Evolutionary conservation across 2,888 invertebrate genomes (phyloP), one percentile per base, ranked within the genome.

Genomic region (Cantharis lateralis): DNA sequence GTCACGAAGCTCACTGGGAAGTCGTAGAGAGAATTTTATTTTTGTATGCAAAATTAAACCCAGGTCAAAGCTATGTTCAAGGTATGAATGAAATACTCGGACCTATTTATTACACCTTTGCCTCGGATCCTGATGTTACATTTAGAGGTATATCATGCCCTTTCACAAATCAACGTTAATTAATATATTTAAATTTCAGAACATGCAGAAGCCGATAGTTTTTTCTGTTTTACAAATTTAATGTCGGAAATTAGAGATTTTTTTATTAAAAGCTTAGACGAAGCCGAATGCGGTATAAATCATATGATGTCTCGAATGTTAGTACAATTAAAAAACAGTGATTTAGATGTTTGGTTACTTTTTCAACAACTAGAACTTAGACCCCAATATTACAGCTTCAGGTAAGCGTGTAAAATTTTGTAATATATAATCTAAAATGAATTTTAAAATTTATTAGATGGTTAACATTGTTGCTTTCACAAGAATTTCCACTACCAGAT

Each of bases 1-100:
- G 98, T 0, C 93, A 95, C 83, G 98, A 99, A 88, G 98, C 98
- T 0, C 98, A 99, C 87, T 99, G 99, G 99, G 98, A 99, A 89
- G 98, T 99, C 3, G 96, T 98, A 0, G 98, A 99, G 87, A 91
- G 99, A 78, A 97, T 99, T 87, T 90, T 99, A 76, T 99, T 99
- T 89, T 91, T 99, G 0, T 99, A 99, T 87, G 98, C 98, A 0
- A 99, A 99, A 89, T 91, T 99, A 13, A 99, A 99, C 90, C 98
- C 98, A 0, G 99, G 99, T 0, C 98, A 98, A 86, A 95, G 98
- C 11, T 96, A 96, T 86, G 96, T 97, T 0, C 96, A 99, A 89
- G 99, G 99, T 72, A 99, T 99, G 99, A 99, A 99, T 89, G 99
- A 99, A 89, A 98, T 99, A 83, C 94, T 99, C 66, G 99, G 98